These are phyloP conservation scores for Cromileptes altivelis DNA, from an alignment of 2,113 vertebrate genomes.

Conservation along the genomic window DNA sequence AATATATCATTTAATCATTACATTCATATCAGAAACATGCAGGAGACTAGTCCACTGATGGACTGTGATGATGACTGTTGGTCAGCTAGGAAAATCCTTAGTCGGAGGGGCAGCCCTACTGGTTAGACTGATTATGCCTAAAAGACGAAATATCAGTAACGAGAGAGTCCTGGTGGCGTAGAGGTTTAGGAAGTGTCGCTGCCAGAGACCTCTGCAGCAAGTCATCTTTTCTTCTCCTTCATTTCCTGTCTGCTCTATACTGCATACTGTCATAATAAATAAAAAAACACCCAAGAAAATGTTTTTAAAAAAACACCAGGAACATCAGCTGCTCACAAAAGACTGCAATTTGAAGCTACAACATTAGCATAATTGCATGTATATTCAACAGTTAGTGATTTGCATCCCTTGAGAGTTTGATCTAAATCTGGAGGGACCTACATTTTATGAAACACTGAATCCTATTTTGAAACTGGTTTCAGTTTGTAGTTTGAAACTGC, in stretches of 20 bases:
- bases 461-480: neutral
- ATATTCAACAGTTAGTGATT: neutral
- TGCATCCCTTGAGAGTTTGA: neutral
- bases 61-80: no score
- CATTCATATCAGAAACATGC: no score
- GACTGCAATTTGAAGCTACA: neutral
- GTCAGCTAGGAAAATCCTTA: no score
- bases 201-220: neutral
- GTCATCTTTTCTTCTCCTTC: neutral
- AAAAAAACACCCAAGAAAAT: neutral
- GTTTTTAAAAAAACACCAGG: neutral
- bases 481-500: neutral
- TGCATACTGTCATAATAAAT: neutral
- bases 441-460: neutral
- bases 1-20: no score
- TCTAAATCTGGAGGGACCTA: neutral
- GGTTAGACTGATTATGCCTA: neutral
- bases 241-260: neutral
- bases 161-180: neutral
- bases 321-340: neutral
- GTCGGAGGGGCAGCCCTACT: no score
- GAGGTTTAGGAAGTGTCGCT: neutral
- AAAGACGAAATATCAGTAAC: neutral
- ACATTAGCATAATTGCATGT: neutral
- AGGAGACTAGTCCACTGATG: no score